Conservation (phyloP, 2,888 invertebrate genomes). For the Macroteleia sp. region DNA sequence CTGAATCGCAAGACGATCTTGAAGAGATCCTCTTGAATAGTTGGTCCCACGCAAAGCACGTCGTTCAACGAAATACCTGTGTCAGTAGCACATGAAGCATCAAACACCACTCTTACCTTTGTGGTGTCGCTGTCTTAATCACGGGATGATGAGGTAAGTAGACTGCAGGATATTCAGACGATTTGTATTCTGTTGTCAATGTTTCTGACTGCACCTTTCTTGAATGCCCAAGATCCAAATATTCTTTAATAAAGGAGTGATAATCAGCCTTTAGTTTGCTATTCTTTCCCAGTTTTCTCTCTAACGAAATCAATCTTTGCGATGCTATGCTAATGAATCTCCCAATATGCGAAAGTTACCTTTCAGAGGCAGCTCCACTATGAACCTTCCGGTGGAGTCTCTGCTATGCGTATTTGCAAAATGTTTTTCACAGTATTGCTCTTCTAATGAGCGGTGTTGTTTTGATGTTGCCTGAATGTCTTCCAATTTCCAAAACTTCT, state of each 20-base stretch:
- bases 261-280: too few relatives aligned
- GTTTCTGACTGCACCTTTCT: too few relatives aligned
- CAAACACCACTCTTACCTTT: constrained; percentile 12
- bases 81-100: constrained; percentile 66
- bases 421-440: constrained; percentile 31
- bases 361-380: constrained; percentile 48
- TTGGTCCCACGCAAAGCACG: constrained; percentile 63
- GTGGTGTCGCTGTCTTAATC: constrained; percentile 3
- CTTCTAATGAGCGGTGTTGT: constrained; percentile 14
- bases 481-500: constrained; percentile 39
- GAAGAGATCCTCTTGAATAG: constrained; percentile 46
- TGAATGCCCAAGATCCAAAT: too few relatives aligned
- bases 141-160: constrained; percentile 73
- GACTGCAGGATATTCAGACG: constrained; percentile 21
- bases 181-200: too few relatives aligned
- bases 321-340: too few relatives aligned
- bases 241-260: too few relatives aligned
- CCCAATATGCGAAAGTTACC: constrained; percentile 6
- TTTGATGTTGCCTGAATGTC: not conserved
- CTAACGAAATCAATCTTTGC: too few relatives aligned
- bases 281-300: too few relatives aligned
- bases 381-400: constrained; percentile 19
- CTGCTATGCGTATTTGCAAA: constrained; percentile 21
- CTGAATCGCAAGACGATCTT: constrained; percentile 41
- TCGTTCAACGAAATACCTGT: constrained; percentile 68